Base-by-base conservation (phyloP, 2,113 vertebrate genomes). In the Thalassarche chlororhynchos region DNA sequence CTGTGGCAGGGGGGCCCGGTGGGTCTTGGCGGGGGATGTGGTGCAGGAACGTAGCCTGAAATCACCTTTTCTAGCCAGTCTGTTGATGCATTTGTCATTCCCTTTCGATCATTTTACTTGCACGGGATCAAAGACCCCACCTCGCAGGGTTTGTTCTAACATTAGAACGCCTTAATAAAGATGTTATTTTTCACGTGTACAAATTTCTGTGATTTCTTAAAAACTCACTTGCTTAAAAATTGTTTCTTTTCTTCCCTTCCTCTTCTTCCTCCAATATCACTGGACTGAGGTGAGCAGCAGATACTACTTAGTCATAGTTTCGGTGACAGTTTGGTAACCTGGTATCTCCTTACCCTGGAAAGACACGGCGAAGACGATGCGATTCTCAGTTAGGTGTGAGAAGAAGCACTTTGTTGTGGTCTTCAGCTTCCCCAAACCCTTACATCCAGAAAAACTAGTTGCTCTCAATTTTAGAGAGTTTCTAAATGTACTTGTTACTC, bases 301-400 rank as follows among this genome's bases (percentile, higher is more conserved):
- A 32, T 12, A 64, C 8, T 18, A 17, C 26, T 28, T 4, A 46
- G 46, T 54, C 49, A 31, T 1, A 3, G 5, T 55, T 90, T 52
- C 6, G 7, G 77, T 34, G 69, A 10, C 1, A 40, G 51, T 44
- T 55, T 68, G 65, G 65, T 36, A 12, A 69, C 12, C n/a, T 46
- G 47, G 15, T 13, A 12, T 10, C 68, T 81, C 75, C 64, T 51
- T 8, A 51, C 64, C 36, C n/a, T 75, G 89, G 32, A 54, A 66
- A 57, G 57, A 10, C 52, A 47, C 18, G 69, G 21, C 9, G 1
- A 34, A 31, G 44, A 38, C 0, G 0, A 15, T 15, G n/a, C 4
- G 9, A 42, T 60, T 81, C 79, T 51, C 44, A 47, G 20, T 14
- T 34, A 42, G 52, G 38, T 32, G 14, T 7, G 58, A 69, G 62